Evolutionary conservation across 1,140 invertebrate genomes (phyloP), one percentile per base, ranked within the genome.

Genomic region (Littorina saxatilis): DNA sequence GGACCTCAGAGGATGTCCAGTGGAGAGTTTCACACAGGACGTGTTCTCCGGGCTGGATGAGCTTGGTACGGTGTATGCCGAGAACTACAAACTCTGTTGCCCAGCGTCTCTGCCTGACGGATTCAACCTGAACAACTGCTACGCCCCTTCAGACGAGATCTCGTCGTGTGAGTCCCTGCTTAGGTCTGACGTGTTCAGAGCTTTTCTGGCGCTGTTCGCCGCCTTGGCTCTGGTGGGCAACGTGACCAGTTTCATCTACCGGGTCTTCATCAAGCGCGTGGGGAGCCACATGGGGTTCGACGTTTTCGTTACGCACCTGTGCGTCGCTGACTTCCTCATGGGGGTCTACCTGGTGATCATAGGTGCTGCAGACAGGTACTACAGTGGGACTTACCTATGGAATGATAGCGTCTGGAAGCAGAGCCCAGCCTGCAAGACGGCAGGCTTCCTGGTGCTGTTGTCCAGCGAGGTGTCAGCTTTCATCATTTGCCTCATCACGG

Each of bases 291-390:
- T n/a, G n/a, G n/a, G n/a, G n/a, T n/a, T n/a, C n/a, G n/a, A n/a
- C 88, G n/a, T n/a, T n/a, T n/a, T n/a, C n/a, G n/a, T n/a, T n/a
- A n/a, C n/a, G n/a, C n/a, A n/a, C n/a, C n/a, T n/a, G n/a, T n/a
- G n/a, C n/a, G n/a, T n/a, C n/a, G n/a, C n/a, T n/a, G n/a, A n/a
- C n/a, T n/a, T n/a, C 39, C 23, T 88, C 11, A 90, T 90, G 88
- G 89, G 89, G 13, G 72, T 90, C 0, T 90, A 90, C 58, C 40
- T 90, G 55, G 76, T 86, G 17, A 86, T 90, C 23, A 90, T 90
- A 23, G 89, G 87, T 37, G 63, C 73, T 2, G 87, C 88, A 1
- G 88, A 90, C 68, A 68, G 82, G 15, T 37, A 66, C 35, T 90
- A 86, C 76, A 74, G 84, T 13, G 88, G 87, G 23, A 70, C 37